phyloP scores from a whole-genome alignment of 2,888 invertebrate genomes.

The Lissocephala sabroskyi region DNA sequence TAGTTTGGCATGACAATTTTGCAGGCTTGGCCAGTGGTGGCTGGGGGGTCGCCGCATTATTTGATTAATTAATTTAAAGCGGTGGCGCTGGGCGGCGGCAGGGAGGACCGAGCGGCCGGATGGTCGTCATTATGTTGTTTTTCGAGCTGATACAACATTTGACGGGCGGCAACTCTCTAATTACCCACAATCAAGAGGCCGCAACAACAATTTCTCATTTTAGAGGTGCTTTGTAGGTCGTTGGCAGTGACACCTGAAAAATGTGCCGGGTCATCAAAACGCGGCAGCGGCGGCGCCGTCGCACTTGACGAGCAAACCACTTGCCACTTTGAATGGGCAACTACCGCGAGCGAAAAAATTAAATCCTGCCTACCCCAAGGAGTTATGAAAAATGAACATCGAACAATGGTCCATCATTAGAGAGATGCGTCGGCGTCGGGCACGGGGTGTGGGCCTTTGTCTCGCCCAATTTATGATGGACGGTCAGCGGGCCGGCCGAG shows the following conservation, averaged over 20 bases:
- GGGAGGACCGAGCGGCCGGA: too few species aligned
- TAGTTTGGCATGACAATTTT: constrained; percentile 46
- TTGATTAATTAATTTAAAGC: constrained; percentile 58
- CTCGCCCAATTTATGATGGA: too few species aligned
- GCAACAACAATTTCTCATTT: neutral
- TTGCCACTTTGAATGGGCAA: constrained; percentile 17
- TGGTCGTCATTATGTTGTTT: too few species aligned
- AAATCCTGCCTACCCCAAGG: constrained; percentile 24
- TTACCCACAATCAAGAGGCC: constrained; percentile 35
- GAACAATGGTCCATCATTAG: constrained; percentile 13
- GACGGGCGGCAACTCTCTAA: too few species aligned
- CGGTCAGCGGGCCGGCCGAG: neutral
- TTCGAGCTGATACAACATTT: too few species aligned
- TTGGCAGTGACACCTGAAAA: constrained; percentile 54
- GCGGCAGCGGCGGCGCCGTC: neutral
- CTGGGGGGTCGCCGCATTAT: constrained; percentile 29
- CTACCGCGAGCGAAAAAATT: constrained; percentile 14
- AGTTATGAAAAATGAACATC: constrained; percentile 32
- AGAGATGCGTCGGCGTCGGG: constrained; percentile 6
- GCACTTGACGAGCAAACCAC: constrained; percentile 2
- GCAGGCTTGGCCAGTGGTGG: constrained; percentile 14
- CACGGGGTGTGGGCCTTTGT: neutral
- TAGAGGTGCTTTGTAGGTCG: constrained; percentile 25
- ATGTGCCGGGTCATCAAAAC: constrained; percentile 21
- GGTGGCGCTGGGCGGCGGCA: too few species aligned